These are phyloP conservation scores for Lycocorax pyrrhopterus DNA, from an alignment of 2,113 vertebrate genomes.

Conservation along the genomic window DNA sequence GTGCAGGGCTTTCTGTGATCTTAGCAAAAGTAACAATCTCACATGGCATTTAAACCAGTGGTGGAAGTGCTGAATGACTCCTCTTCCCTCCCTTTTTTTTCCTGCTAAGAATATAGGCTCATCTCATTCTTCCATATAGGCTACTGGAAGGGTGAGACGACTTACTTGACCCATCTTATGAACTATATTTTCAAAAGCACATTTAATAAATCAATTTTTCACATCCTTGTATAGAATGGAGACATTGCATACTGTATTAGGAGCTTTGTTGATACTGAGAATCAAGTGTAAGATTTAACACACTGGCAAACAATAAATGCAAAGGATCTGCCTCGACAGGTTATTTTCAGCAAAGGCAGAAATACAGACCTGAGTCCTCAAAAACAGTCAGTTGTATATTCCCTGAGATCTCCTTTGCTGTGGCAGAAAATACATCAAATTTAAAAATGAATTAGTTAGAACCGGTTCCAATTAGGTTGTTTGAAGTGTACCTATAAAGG, in stretches of 20 bases:
- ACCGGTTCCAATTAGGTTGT: neutral
- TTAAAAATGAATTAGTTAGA: neutral
- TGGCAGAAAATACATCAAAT: neutral
- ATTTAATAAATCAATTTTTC: neutral
- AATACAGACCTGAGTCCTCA: neutral
- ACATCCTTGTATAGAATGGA: neutral
- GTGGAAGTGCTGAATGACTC: neutral
- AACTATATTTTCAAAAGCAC: neutral
- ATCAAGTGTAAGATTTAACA: neutral
- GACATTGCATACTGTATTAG: neutral
- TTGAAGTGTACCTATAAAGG: neutral
- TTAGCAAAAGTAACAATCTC: neutral
- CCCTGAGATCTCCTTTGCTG: neutral
- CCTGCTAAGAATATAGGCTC: neutral
- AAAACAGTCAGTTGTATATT: neutral
- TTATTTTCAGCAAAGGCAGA: neutral
- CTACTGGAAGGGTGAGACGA: neutral
- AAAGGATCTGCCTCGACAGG: neutral
- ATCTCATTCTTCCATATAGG: neutral
- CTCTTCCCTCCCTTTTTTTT: neutral
- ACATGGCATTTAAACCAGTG: neutral
- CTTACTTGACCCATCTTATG: neutral
- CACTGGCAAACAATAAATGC: neutral
- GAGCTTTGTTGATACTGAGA: neutral
- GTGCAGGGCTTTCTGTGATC: neutral